These are phyloP conservation scores for Drosophila dunni DNA, from an alignment of 1,140 invertebrate genomes.

Conservation along the genomic window DNA sequence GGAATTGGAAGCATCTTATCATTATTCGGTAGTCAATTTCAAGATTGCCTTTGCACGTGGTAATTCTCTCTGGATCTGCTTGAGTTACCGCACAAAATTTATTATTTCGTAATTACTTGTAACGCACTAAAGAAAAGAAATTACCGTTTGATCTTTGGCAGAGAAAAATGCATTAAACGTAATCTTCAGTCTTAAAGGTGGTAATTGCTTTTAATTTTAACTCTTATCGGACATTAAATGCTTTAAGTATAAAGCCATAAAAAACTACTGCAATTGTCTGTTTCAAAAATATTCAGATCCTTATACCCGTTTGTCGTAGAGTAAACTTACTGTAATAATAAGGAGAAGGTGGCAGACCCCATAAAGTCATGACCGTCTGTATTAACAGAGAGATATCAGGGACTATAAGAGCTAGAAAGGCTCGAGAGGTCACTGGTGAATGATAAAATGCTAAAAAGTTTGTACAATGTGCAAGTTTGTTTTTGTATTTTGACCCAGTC, in stretches of 20 bases:
- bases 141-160: constrained; percentile 39
- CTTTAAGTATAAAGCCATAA: not conserved
- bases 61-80: constrained; percentile 41
- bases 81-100: constrained; percentile 52
- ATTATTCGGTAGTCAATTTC: constrained; percentile 71
- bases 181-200: constrained; percentile 54
- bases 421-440: too few relatives aligned
- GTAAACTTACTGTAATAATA: too few relatives aligned
- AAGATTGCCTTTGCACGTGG: constrained; percentile 58
- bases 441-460: too few relatives aligned
- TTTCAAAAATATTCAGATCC: too few relatives aligned
- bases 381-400: too few relatives aligned
- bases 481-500: too few relatives aligned
- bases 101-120: constrained; percentile 65
- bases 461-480: too few relatives aligned
- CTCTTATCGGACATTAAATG: constrained; percentile 36
- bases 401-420: too few relatives aligned
- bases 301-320: too few relatives aligned
- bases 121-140: constrained; percentile 33
- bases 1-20: constrained; percentile 53
- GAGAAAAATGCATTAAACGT: constrained; percentile 52
- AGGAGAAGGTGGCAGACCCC: too few relatives aligned
- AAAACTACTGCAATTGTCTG: not conserved
- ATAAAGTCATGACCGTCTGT: too few relatives aligned
- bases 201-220: constrained; percentile 63